Evolutionary conservation across 2,888 invertebrate genomes (phyloP).

Genomic region (Azorinus chamasolen): DNA sequence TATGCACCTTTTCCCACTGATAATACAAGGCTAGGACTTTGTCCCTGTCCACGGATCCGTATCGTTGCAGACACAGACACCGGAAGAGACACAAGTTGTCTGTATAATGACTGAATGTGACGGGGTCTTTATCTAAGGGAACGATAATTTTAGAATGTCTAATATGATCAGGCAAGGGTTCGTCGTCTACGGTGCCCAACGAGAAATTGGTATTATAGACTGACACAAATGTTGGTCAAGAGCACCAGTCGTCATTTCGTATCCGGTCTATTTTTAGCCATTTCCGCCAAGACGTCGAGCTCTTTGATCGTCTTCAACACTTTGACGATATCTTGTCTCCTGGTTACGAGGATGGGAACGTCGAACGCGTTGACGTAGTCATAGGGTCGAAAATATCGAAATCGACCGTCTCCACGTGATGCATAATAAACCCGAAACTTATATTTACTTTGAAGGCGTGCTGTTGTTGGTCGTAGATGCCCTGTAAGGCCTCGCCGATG

Average conservation of each 20-base stretch:
- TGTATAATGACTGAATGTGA: background rate
- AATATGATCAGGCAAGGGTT: slow-evolving; percentile 10
- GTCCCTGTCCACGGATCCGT: background rate
- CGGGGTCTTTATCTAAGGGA: slow-evolving; percentile 3
- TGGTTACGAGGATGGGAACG: no score
- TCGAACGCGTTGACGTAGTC: no score
- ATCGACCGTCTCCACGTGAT: no score
- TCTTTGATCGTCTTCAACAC: no score
- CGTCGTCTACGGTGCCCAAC: slow-evolving; percentile 1
- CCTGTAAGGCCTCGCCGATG: no score
- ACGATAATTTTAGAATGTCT: background rate
- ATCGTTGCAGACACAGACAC: background rate
- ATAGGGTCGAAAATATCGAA: slow-evolving; percentile 27
- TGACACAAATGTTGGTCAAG: slow-evolving; percentile 16
- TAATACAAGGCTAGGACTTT: background rate
- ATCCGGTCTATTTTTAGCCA: no score
- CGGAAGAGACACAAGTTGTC: slow-evolving; percentile 5
- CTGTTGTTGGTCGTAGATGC: no score
- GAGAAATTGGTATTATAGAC: slow-evolving; percentile 3
- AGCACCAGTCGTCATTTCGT: slow-evolving; percentile 21
- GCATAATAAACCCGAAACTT: no score
- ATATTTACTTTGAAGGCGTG: no score
- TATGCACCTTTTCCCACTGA: background rate
- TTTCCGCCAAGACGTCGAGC: no score
- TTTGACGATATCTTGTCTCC: no score